A percentile compares a stretch with the other conserved stretches of the same genome.
Conservation (phyloP, 2,113 vertebrate species). For the Neogale vison region DNA sequence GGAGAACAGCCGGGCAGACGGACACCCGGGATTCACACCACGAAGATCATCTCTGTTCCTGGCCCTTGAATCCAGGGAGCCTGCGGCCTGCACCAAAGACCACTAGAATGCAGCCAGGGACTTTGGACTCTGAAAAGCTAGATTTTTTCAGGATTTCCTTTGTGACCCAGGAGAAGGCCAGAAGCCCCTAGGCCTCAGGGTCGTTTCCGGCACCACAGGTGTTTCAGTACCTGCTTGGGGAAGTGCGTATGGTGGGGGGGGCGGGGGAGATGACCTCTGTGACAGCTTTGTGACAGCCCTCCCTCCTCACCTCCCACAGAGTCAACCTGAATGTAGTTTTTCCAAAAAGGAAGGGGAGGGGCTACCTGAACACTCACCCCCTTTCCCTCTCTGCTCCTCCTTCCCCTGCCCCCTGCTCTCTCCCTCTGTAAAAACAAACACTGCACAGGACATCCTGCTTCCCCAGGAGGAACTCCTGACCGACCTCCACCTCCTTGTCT, state of each 20-base stretch:
- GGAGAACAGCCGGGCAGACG: not conserved
- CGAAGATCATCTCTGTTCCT: fast-evolving
- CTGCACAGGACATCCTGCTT: too few species aligned
- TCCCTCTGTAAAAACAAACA: not conserved
- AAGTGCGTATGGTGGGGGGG: fast-evolving
- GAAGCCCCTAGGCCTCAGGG: fast-evolving
- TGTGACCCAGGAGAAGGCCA: not conserved
- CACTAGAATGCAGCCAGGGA: not conserved
- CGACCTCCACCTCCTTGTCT: fast-evolving
- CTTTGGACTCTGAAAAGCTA: not conserved
- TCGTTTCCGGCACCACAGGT: not conserved
- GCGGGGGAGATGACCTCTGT: not conserved
- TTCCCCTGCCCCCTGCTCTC: too few species aligned
- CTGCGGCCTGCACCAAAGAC: not conserved
- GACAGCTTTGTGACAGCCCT: not conserved
- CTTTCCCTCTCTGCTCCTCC: not conserved
- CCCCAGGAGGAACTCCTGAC: fast-evolving
- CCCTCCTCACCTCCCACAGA: not conserved
- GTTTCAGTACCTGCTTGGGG: fast-evolving
- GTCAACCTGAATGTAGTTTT: not conserved
- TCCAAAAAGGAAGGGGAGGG: not conserved
- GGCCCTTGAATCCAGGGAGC: too few species aligned
- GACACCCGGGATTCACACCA: fast-evolving
- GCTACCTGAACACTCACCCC: too few species aligned
- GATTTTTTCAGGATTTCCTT: not conserved